Percentiles rank a stretch among this genome's conserved stretches.
These are phyloP conservation scores for Nothoprocta pentlandii DNA, from an alignment of 2,113 vertebrate species.

Conservation along the genomic window DNA sequence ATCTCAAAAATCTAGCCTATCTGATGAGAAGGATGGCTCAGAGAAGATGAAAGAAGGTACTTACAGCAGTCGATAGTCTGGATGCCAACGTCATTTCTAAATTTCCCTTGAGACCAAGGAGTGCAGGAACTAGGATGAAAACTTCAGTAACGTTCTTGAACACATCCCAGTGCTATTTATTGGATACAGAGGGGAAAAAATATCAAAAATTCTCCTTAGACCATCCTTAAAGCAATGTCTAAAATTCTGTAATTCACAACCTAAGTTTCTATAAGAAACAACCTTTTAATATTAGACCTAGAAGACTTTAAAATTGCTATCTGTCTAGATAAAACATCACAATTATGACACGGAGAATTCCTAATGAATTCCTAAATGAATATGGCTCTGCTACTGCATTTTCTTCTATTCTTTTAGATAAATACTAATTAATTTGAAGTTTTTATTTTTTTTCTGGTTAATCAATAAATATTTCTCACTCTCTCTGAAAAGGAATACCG, in stretches of 20 bases:
- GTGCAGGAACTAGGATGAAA: constrained; percentile 96
- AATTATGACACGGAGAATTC: neutral
- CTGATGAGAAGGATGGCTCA: neutral
- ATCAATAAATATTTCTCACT: neutral
- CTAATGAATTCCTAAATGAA: neutral
- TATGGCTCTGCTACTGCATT: neutral
- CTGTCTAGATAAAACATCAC: neutral
- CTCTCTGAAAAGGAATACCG: neutral
- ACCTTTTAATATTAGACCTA: neutral
- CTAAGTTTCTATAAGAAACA: neutral
- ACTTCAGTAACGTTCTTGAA: constrained; percentile 96
- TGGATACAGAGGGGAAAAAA: constrained; percentile 3
- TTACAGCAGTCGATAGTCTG: constrained; percentile 93
- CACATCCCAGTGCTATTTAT: constrained; percentile 93
- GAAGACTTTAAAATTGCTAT: neutral
- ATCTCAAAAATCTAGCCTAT: neutral
- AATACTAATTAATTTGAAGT: neutral
- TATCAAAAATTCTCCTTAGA: constrained; percentile 4
- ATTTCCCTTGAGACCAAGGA: constrained; percentile 97
- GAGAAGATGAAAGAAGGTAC: constrained; percentile 36
- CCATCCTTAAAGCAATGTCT: neutral
- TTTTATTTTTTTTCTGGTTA: neutral
- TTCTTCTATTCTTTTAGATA: neutral
- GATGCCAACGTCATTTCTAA: constrained; percentile 99
- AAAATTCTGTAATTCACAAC: neutral